Evolutionary conservation across 2,113 vertebrate genomes (phyloP).

Genomic region (Phylloscopus whistleri): DNA sequence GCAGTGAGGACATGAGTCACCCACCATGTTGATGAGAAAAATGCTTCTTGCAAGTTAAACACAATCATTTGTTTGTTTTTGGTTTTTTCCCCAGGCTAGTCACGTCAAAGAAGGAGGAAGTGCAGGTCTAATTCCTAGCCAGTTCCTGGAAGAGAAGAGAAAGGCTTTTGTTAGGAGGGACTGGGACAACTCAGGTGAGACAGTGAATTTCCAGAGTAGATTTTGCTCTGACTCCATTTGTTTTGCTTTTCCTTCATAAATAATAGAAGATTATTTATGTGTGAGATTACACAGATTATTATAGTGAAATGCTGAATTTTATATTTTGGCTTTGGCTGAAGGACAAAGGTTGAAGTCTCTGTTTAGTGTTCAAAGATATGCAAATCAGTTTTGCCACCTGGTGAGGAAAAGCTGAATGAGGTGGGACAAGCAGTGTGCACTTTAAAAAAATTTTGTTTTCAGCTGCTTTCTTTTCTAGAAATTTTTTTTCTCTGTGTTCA

Average conservation of each 20-base stretch:
- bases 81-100: conserved; percentile 74
- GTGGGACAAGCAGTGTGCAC: neutral
- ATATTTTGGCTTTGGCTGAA: neutral
- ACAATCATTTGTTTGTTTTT: neutral
- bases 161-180: conserved; percentile 97
- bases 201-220: neutral
- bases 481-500: neutral
- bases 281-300: neutral
- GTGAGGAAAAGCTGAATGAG: conserved; percentile 20
- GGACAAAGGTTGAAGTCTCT: neutral
- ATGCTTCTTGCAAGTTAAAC: neutral
- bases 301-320: neutral
- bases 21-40: neutral
- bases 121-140: conserved; percentile 95
- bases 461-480: neutral
- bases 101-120: conserved; percentile 88
- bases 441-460: neutral
- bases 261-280: neutral
- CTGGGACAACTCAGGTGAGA: conserved; percentile 84
- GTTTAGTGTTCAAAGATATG: neutral
- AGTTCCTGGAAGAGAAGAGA: conserved; percentile 97
- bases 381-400: conserved; percentile 48
- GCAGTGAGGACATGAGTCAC: neutral
- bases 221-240: neutral
- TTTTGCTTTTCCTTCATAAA: conserved; percentile 1